Evolutionary conservation across 2,797 vertebrate genomes (phyloP).

Genomic region (Macroramphosus scolopax): DNA sequence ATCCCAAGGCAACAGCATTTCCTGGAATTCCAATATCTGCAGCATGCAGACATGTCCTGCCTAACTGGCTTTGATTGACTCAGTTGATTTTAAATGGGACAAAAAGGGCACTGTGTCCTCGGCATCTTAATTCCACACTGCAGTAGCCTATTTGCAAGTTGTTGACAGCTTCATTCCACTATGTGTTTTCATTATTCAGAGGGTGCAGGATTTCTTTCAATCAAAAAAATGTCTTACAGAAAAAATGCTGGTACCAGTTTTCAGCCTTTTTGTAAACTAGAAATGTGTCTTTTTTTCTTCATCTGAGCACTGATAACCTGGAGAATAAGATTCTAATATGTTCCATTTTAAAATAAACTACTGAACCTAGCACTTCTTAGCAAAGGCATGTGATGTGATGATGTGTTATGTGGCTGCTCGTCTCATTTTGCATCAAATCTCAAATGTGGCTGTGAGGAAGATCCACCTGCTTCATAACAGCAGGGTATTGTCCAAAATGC

Average conservation of each 20-base stretch:
- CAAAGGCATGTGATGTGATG: no score
- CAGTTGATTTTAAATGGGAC: constrained; percentile 10
- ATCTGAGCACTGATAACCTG: no score
- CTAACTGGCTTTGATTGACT: constrained; percentile 27
- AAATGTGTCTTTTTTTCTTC: neutral
- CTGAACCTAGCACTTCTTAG: no score
- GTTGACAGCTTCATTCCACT: constrained; percentile 5
- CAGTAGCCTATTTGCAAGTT: constrained; percentile 6
- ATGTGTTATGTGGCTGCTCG: no score
- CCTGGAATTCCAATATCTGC: constrained; percentile 19
- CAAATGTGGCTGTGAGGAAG: no score
- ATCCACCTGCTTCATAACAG: no score
- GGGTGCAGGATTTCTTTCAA: neutral
- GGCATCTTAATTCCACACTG: constrained; percentile 12
- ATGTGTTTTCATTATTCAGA: constrained; percentile 10
- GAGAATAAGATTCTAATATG: no score
- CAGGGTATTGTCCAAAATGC: neutral
- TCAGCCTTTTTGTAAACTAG: neutral
- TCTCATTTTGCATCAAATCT: no score
- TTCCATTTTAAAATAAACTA: no score
- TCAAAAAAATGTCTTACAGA: constrained; percentile 5
- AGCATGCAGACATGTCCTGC: constrained; percentile 13
- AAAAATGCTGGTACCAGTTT: constrained; percentile 1
- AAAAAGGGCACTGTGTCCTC: constrained; percentile 4
- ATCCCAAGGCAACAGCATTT: constrained; percentile 27